These are phyloP conservation scores for Brotogeris chrysoptera DNA, from an alignment of 2,797 vertebrate genomes.

Conservation along the genomic window DNA sequence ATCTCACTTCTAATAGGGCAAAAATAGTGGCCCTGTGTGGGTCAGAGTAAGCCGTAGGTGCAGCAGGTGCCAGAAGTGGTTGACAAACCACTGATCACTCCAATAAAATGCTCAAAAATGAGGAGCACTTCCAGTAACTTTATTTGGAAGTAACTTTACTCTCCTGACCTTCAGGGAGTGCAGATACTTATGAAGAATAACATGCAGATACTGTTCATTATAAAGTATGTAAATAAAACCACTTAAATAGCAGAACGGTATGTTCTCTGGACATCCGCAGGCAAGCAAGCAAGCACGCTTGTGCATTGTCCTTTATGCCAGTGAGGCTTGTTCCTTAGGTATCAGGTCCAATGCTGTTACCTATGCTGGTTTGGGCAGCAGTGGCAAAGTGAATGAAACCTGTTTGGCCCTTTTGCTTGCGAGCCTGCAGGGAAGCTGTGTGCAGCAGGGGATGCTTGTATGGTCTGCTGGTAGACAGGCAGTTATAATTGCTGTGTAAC, in stretches of 20 bases:
- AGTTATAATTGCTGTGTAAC: neutral
- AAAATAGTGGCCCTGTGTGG: neutral
- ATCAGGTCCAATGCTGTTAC: neutral
- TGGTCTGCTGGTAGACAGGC: neutral
- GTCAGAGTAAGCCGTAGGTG: neutral
- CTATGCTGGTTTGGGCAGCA: neutral
- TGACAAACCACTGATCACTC: neutral
- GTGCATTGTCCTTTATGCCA: fast-evolving
- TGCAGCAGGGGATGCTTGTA: neutral
- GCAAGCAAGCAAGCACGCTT: neutral
- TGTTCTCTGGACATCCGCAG: neutral
- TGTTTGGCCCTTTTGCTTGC: neutral
- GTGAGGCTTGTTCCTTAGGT: neutral
- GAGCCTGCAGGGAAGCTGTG: neutral
- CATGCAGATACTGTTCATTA: neutral
- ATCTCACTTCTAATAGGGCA: neutral
- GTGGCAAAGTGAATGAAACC: neutral
- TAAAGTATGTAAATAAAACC: neutral
- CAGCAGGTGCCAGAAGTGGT: neutral
- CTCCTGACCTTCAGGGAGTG: neutral
- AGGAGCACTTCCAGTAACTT: neutral
- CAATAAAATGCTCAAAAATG: neutral
- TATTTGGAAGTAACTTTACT: neutral
- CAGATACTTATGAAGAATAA: neutral
- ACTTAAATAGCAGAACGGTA: neutral